A percentile compares a stretch with the other conserved stretches of the same genome.
Conservation (phyloP, 1,140 invertebrate genomes). For the Papilio polyxenes region DNA sequence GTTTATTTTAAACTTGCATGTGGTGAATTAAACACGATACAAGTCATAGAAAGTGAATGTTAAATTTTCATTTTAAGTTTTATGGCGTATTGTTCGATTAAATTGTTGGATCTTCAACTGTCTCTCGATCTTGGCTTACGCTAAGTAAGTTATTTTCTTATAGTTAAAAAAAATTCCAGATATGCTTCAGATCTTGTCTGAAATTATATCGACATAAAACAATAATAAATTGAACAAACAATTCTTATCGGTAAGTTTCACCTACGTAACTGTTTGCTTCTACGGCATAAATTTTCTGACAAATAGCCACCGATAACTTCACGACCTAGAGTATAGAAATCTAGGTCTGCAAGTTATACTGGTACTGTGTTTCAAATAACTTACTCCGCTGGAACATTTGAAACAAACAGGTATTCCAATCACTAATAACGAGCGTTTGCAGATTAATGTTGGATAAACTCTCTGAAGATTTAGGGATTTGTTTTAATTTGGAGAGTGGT, state of each 20-base stretch:
- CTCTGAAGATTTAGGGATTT: not conserved
- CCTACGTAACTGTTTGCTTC: not conserved
- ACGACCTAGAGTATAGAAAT: slow-evolving; percentile 9
- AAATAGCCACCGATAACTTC: slow-evolving; percentile 16
- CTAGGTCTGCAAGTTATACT: not conserved
- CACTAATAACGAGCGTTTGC: not conserved
- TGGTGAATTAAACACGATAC: not conserved
- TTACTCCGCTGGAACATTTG: not conserved
- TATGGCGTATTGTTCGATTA: not conserved
- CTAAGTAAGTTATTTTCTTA: not conserved
- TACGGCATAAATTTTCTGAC: slow-evolving; percentile 19
- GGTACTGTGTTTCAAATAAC: not conserved
- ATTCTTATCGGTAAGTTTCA: slow-evolving; percentile 19
- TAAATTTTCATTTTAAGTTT: not conserved
- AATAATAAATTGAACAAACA: slow-evolving; percentile 3
- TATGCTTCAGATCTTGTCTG: not conserved
- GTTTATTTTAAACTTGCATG: not conserved
- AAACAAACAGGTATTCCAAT: not conserved
- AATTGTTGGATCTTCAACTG: not conserved
- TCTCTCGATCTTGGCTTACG: not conserved
- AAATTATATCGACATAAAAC: not conserved
- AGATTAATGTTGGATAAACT: not conserved
- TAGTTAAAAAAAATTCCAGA: not conserved
- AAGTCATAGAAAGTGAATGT: not conserved
- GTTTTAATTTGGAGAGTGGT: not conserved